A percentile compares a stretch with the other conserved stretches of the same genome.
Conservation (phyloP, 2,797 vertebrate species). For the Xenentodon cancila region DNA sequence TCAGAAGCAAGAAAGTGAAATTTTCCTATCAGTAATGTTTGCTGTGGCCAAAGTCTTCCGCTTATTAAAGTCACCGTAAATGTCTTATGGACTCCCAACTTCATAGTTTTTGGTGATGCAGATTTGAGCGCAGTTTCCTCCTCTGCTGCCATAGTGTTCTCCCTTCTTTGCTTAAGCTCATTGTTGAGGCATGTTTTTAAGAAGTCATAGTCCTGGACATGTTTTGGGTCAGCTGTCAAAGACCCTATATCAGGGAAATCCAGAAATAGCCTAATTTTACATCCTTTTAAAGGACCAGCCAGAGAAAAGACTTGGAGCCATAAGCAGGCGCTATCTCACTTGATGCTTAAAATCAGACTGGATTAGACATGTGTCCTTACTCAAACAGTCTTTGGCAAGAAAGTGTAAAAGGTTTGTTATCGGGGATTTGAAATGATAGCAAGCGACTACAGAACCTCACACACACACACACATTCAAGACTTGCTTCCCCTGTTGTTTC, state of each 20-base stretch:
- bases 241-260: slow-evolving; percentile 76
- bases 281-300: slow-evolving; percentile 65
- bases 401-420: slow-evolving; percentile 62
- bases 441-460: slow-evolving; percentile 34
- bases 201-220: slow-evolving; percentile 52
- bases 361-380: slow-evolving; percentile 59
- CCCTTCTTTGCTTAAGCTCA: slow-evolving; percentile 49
- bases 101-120: slow-evolving; percentile 77
- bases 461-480: slow-evolving; percentile 13
- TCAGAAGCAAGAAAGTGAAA: slow-evolving; percentile 21
- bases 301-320: slow-evolving; percentile 49
- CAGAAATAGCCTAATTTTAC: slow-evolving; percentile 73
- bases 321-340: slow-evolving; percentile 50
- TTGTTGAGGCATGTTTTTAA: slow-evolving; percentile 72
- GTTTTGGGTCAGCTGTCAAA: slow-evolving; percentile 73
- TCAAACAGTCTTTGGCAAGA: slow-evolving; percentile 64
- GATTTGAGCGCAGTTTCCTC: slow-evolving; percentile 48
- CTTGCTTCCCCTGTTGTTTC: slow-evolving; percentile 41
- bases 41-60: slow-evolving; percentile 81
- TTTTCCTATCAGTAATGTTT: slow-evolving; percentile 82
- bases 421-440: slow-evolving; percentile 58
- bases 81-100: slow-evolving; percentile 78
- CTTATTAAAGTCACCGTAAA: slow-evolving; percentile 82
- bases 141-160: slow-evolving; percentile 32
- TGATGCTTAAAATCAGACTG: slow-evolving; percentile 59